A percentile compares a stretch with the other conserved stretches of the same genome.
Conservation (phyloP, 2,888 invertebrate genomes). For the Stratiomys singularior region DNA sequence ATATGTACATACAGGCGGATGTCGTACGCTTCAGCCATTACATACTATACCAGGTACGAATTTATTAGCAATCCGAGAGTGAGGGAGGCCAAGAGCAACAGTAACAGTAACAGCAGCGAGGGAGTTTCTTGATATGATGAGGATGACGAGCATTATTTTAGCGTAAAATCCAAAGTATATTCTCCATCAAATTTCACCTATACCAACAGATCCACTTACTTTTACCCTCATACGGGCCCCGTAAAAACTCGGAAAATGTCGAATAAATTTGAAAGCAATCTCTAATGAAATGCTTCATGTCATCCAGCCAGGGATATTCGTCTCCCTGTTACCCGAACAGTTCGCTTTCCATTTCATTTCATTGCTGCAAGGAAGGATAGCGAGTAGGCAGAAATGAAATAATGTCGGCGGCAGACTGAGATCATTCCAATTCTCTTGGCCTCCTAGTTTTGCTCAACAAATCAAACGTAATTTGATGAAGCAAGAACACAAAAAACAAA, state of each 20-base stretch:
- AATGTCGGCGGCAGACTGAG: too few relatives aligned
- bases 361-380: too few relatives aligned
- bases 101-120: too few relatives aligned
- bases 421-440: not conserved
- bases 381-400: too few relatives aligned
- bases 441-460: not conserved
- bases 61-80: too few relatives aligned
- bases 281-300: slow-evolving; percentile 17
- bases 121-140: not conserved
- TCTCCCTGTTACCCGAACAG: not conserved
- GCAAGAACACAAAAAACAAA: not conserved
- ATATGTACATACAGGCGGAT: too few relatives aligned
- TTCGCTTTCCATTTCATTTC: not conserved
- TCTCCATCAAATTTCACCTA: not conserved
- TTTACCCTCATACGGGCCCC: not conserved
- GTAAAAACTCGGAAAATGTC: not conserved
- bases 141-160: not conserved
- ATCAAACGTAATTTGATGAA: not conserved
- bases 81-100: too few relatives aligned
- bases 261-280: slow-evolving; percentile 19
- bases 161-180: slow-evolving; percentile 5
- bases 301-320: not conserved
- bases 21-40: too few relatives aligned
- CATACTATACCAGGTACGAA: too few relatives aligned
- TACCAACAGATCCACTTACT: not conserved